Evolutionary conservation across 2,888 invertebrate species (phyloP).

Genomic region (Amblyjoppa fuscipennis): DNA sequence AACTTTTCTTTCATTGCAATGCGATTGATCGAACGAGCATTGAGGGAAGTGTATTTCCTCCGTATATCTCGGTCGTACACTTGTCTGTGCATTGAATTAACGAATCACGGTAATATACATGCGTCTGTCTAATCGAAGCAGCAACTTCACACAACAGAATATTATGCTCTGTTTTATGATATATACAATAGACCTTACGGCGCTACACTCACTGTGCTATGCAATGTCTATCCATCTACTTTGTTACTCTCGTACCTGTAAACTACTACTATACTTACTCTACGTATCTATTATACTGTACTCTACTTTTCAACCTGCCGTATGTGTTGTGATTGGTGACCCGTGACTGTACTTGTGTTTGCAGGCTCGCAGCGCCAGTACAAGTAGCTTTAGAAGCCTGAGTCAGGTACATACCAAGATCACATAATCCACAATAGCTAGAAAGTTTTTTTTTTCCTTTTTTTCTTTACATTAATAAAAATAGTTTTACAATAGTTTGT

Average conservation of each 20-base stretch:
- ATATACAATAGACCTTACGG: slow-evolving; percentile 28
- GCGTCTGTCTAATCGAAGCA: slow-evolving; percentile 35
- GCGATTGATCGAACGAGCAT: slow-evolving; percentile 26
- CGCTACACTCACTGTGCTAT: slow-evolving; percentile 62
- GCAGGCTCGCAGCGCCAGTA: slow-evolving; percentile 95
- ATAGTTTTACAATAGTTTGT: slow-evolving; percentile 68
- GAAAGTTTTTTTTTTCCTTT: slow-evolving; percentile 43
- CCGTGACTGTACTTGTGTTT: slow-evolving; percentile 86
- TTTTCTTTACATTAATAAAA: slow-evolving; percentile 7
- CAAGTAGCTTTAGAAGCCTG: slow-evolving; percentile 96
- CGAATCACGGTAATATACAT: slow-evolving; percentile 54
- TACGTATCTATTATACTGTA: slow-evolving; percentile 58
- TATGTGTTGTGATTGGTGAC: slow-evolving; percentile 82
- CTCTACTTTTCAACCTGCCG: slow-evolving; percentile 75
- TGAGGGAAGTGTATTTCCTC: slow-evolving; percentile 29
- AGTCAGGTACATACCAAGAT: slow-evolving; percentile 90
- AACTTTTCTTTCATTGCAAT: slow-evolving; percentile 32
- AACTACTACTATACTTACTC: slow-evolving; percentile 47
- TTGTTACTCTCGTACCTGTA: slow-evolving; percentile 50
- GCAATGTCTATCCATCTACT: slow-evolving; percentile 65
- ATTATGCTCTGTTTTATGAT: slow-evolving; percentile 38
- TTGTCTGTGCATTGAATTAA: slow-evolving; percentile 44
- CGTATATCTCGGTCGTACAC: slow-evolving; percentile 37
- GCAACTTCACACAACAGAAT: slow-evolving; percentile 36
- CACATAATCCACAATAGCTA: slow-evolving; percentile 78